Evolutionary conservation across 1,140 invertebrate species (phyloP), one percentile per base, ranked within the genome.

Genomic region (Drosophila tropicalis): DNA sequence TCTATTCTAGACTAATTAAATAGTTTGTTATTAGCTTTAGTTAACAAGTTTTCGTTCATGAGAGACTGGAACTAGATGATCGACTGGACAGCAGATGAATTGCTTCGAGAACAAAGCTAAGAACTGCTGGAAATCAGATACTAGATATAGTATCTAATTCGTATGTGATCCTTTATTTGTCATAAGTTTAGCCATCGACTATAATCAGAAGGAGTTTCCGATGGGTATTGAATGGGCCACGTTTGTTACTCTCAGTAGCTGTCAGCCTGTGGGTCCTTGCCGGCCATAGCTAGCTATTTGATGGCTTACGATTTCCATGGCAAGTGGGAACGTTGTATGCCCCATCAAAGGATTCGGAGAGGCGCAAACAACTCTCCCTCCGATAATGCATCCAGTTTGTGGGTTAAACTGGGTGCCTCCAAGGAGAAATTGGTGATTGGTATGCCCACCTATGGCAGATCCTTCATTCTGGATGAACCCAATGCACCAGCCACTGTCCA

Each of bases 251-350:
- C n/a, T 96, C 97, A 0, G 97, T 97, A 2, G 98, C 98, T n/a
- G 98, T 98, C 0, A n/a, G n/a, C 97, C 98, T 0, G 97, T 98
- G 17, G 97, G 98, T 13, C 97, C 97, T 97, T 98, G 13, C 97
- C 97, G 1, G 96, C 96, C 60, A 97, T 98, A 10, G 95, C 97
- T 55, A 96, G 97, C 60, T 98, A 98, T 73, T 91, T 99, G 60
- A 98, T 99, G 97, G 96, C 97, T 2, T 98, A 96, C 95, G 98
- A 98, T 93, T 97, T 98, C 91, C 97, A 98, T 91, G 97, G 98
- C 6, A 97, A 97, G 93, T 98, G 97, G 97, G 97, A 98, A 90
- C 93, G 96, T 93, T 98, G 2, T 97, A 96, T 92, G 94, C 97
- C 0, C 97, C 97, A 0, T 97, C 96, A 0, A 94, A 95, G 0